Evolutionary conservation across 1,140 invertebrate species (phyloP), one percentile per base, ranked within the genome.

Genomic region (Sycophaga agraensis): DNA sequence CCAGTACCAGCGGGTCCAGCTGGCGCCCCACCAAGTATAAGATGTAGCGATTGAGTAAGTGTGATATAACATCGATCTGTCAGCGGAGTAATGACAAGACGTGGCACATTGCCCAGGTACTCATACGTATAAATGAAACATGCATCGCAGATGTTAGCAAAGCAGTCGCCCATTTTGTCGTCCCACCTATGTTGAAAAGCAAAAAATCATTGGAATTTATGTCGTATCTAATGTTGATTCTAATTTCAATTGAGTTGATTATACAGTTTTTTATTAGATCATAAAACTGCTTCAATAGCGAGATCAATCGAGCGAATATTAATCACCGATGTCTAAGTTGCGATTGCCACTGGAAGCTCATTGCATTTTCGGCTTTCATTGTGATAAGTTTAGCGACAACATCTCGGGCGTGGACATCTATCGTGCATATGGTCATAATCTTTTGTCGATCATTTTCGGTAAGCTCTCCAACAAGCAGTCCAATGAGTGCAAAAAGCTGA

Each of bases 351-450:
- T 92, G 89, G 73, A 97, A 97, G 5, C 91, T 90, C 34, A 88
- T 86, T 0, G 88, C 85, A 59, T 84, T 87, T 71, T 96, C 93
- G 1, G 95, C 88, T 78, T 93, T 94, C 42, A 86, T 83, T 0
- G 80, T 60, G 56, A 97, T 93, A 69, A 97, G 85, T 73, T 92
- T 94, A 0, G 85, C 85, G 0, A 96, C 91, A 12, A 96, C 92
- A 75, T 97, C 94, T 70, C 94, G 82, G 12, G 91, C 91, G 70
- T 92, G 90, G 1, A 97, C 94, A 73, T 97, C 94, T 70, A 96
- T 95, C 0, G 94, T 96, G 81, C 94, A 96, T 65, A 96, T 91
- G 0, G 94, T 96, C 91, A 95, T 96, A 66, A 96, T 94, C 77
- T 96, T 96, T 77, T 96, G 93, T 4, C 94, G 83, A 71, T 96